A percentile compares a stretch with the other conserved stretches of the same genome.
phyloP scores from a whole-genome alignment of 1,140 invertebrate genomes.

The Matsumurasca onukii region DNA sequence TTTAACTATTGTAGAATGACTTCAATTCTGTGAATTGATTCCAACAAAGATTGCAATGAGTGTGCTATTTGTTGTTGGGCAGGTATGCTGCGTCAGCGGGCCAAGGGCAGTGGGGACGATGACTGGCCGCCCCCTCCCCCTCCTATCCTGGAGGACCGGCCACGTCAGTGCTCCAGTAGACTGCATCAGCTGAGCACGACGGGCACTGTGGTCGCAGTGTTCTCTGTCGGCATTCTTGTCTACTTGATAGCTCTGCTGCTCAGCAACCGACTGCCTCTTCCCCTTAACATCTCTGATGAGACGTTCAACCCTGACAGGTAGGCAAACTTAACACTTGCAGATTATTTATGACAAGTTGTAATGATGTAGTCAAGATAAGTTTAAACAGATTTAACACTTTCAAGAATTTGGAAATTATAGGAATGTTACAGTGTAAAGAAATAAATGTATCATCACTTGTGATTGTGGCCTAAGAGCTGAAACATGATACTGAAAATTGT shows the following conservation, averaged over 20 bases:
- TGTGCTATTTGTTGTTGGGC: no score
- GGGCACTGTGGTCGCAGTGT: slow-evolving; percentile 15
- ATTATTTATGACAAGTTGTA: neutral
- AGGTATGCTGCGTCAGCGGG: slow-evolving; percentile 23
- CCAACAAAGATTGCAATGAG: no score
- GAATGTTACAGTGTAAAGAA: no score
- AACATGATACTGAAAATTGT: no score
- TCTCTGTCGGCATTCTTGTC: slow-evolving; percentile 14
- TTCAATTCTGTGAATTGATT: no score
- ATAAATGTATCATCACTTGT: no score
- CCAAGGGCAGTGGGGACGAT: slow-evolving; percentile 13
- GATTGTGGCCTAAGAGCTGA: no score
- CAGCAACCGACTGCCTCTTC: slow-evolving; percentile 18
- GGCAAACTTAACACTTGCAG: neutral
- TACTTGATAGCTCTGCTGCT: slow-evolving; percentile 22
- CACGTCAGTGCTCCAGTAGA: neutral
- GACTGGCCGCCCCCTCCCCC: slow-evolving; percentile 24
- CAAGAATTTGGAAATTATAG: no score
- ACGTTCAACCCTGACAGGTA: slow-evolving; percentile 24
- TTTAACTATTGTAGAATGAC: no score
- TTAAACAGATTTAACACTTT: no score
- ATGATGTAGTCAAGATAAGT: neutral
- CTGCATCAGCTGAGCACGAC: slow-evolving; percentile 18
- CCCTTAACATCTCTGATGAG: slow-evolving; percentile 25
- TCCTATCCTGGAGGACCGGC: slow-evolving; percentile 9